Evolutionary conservation across 2,113 vertebrate genomes (phyloP).

Genomic region (Hippolais icterina): DNA sequence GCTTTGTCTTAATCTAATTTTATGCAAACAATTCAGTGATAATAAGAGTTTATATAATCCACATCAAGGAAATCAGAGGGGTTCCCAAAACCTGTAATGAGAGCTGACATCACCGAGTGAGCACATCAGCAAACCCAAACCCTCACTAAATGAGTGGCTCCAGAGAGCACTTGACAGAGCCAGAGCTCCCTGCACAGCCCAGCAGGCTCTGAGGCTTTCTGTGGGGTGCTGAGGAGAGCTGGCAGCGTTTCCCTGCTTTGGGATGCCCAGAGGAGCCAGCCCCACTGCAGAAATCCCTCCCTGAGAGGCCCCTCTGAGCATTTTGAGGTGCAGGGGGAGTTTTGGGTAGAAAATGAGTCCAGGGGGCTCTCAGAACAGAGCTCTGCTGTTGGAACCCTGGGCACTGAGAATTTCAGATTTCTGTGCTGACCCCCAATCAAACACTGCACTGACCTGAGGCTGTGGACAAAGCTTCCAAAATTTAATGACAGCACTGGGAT

Average conservation of each 20-base stretch:
- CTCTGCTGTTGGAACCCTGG: too few relatives aligned
- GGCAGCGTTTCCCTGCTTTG: not conserved
- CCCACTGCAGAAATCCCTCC: not conserved
- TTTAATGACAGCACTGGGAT: not conserved
- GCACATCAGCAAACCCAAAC: not conserved
- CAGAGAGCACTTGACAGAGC: not conserved
- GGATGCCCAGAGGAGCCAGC: not conserved
- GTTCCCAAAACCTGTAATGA: not conserved
- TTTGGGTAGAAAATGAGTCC: not conserved
- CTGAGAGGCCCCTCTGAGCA: rapidly evolving
- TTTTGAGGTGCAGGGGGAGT: not conserved
- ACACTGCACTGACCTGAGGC: not conserved
- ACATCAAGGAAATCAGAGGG: not conserved
- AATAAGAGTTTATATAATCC: not conserved
- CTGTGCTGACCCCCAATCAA: not conserved
- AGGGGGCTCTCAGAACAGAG: not conserved
- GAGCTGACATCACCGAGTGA: not conserved
- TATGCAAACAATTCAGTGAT: not conserved
- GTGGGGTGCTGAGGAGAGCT: not conserved
- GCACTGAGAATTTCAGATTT: not conserved
- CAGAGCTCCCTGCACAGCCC: not conserved
- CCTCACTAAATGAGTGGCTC: not conserved
- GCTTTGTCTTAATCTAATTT: conserved; percentile 11
- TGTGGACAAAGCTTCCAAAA: not conserved
- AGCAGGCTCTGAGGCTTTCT: not conserved